These are phyloP conservation scores for Gallinago jamesoni DNA, from an alignment of 2,113 vertebrate genomes.

Conservation along the genomic window DNA sequence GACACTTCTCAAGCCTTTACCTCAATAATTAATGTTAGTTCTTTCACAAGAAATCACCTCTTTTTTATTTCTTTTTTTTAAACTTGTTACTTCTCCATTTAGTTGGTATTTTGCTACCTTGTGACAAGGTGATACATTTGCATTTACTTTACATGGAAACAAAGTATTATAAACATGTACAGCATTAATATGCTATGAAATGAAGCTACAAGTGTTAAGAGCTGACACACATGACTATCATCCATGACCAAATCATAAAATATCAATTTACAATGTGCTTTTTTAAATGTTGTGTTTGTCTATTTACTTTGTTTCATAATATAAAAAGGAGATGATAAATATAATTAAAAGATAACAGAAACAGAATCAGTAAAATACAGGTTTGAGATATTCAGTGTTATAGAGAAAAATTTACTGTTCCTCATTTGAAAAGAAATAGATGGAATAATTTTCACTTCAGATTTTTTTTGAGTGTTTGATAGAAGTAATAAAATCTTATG, in stretches of 20 bases:
- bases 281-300: neutral
- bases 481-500: neutral
- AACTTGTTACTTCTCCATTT: neutral
- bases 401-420: neutral
- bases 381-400: neutral
- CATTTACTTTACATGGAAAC: neutral
- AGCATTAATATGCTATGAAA: neutral
- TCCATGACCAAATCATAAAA: neutral
- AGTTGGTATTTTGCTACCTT: neutral
- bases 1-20: slow-evolving; percentile 85
- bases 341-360: neutral
- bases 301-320: neutral
- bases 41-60: neutral
- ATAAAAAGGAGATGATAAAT: neutral
- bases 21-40: slow-evolving; percentile 86
- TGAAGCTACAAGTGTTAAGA: neutral
- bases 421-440: neutral
- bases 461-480: neutral
- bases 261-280: neutral
- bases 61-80: neutral
- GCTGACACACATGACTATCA: neutral
- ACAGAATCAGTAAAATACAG: neutral
- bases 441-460: neutral
- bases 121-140: neutral
- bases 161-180: neutral